Base-by-base conservation (phyloP, 2,888 invertebrate genomes). In the Macaria notata region DNA sequence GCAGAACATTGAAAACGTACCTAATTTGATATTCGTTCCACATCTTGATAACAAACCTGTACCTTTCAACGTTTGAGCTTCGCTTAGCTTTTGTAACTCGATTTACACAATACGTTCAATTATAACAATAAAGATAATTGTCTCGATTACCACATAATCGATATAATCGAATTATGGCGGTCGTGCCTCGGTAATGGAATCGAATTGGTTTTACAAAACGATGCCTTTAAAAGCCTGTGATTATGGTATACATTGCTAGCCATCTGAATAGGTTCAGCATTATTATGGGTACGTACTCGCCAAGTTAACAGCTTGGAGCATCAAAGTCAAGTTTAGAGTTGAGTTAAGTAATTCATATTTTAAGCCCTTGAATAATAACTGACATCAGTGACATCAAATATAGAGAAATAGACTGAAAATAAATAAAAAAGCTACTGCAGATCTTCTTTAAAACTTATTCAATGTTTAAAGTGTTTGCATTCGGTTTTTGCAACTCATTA, bases 61-160 rank as follows among this genome's bases (percentile, higher is more conserved):
- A 51, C 44, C 42, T 53, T 45, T 49, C 53, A 8, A 42, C 42
- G 31, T 47, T 38, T 29, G 44, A 43, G 42, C 51, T 54, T 54
- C 36, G n/a, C 33, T 47, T 30, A 56, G 46, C 48, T 60, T 56
- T 65, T 56, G 54, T 53, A 64, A 60, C 49, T 42, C 9, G 19
- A 39, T 9, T 66, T 64, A 46, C 69, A 56, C 62, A 71, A 69
- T 56, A 47, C 54, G 51, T 46, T 57, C 54, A 62, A 60, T 65
- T 60, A 72, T 62, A 62, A 66, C 63, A 60, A 63, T 66, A 55
- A 61, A 63, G 53, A 67, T 65, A 63, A 67, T 65, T 64, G 62
- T 48, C 57, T 47, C 59, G 58, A 60, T 66, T 67, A 59, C 53
- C 62, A 58, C 61, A 56, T 62, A 67, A 68, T 64, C 71, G 63